Evolutionary conservation across 2,888 invertebrate genomes (phyloP).

Genomic region (Apodemia zela): DNA sequence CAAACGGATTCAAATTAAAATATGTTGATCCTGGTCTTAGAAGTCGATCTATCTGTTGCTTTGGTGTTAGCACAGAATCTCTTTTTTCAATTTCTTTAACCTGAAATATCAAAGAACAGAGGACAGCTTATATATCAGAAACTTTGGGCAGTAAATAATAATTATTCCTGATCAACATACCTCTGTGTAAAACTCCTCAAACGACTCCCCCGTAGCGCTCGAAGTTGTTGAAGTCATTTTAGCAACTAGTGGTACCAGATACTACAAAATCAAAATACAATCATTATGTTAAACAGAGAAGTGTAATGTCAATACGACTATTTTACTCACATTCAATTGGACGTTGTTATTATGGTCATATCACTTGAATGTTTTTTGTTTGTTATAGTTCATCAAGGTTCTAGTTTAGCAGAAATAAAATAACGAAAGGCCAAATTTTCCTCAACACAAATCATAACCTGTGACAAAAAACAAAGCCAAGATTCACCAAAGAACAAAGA

Average conservation of each 20-base stretch:
- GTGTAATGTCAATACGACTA: no score
- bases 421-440: no score
- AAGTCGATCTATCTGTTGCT: conserved; percentile 97
- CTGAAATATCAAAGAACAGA: conserved; percentile 66
- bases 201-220: conserved; percentile 82
- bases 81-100: conserved; percentile 99
- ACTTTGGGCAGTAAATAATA: no score
- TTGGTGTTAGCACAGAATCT: conserved; percentile 97
- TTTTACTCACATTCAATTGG: no score
- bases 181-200: conserved; percentile 91
- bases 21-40: conserved; percentile 98
- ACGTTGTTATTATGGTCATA: no score
- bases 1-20: conserved; percentile 98
- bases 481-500: no score
- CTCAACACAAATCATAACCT: no score
- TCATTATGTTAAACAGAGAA: no score
- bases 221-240: conserved; percentile 36
- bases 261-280: conserved; percentile 7
- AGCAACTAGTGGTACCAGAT: background rate
- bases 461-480: no score
- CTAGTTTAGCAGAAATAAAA: no score
- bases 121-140: background rate
- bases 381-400: no score
- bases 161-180: conserved; percentile 62
- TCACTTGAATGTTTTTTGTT: no score